phyloP scores from a whole-genome alignment of 2,797 vertebrate genomes.

The Muraenolepis orangiensis region DNA sequence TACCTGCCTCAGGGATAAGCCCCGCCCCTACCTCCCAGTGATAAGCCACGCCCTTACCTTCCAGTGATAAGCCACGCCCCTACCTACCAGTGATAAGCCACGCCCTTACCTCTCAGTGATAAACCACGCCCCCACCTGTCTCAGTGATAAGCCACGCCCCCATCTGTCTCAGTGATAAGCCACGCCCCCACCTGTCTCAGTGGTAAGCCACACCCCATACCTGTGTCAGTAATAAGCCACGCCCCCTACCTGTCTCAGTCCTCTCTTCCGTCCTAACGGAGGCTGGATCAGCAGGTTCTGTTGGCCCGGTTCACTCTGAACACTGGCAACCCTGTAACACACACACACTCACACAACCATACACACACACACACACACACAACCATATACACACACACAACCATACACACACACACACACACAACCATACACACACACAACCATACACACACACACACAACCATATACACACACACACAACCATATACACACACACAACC shows the following conservation, averaged over 20 bases:
- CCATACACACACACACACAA: background rate
- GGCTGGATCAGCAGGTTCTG: constrained; percentile 94
- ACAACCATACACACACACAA: background rate
- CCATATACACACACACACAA: background rate
- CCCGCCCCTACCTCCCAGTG: too few relatives aligned
- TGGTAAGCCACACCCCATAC: background rate
- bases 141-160: too few relatives aligned
- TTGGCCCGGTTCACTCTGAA: constrained; percentile 97
- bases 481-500: background rate
- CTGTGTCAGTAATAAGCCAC: too few relatives aligned
- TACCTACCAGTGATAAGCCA: too few relatives aligned
- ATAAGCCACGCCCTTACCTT: too few relatives aligned
- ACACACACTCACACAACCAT: constrained; percentile 8
- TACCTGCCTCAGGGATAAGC: too few relatives aligned
- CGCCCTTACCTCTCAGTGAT: too few relatives aligned
- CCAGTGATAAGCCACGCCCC: too few relatives aligned
- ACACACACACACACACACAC: constrained; percentile 6
- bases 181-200: too few relatives aligned
- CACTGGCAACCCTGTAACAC: constrained; percentile 88
- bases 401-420: background rate
- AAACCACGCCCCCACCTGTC: too few relatives aligned
- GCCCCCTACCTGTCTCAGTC: constrained; percentile 85
- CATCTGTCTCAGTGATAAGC: too few relatives aligned
- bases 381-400: background rate
- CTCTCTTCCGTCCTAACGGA: constrained; percentile 90